Conservation (phyloP, 2,888 invertebrate species). For the Euplexia lucipara region DNA sequence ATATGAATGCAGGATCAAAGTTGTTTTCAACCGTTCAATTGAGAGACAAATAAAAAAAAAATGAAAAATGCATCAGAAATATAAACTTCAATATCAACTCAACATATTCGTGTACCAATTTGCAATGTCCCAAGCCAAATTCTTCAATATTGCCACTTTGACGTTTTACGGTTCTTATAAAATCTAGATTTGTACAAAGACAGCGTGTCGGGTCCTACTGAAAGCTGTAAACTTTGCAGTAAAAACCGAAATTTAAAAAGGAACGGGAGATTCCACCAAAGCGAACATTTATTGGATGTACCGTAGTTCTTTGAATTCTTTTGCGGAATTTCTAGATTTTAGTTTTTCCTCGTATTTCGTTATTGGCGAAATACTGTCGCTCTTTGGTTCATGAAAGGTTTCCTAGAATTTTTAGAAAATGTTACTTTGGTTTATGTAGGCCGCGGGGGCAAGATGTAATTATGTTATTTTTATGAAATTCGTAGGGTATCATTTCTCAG, state of each 20-base stretch:
- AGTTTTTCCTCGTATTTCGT: slow-evolving; percentile 12
- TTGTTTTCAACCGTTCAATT: no score
- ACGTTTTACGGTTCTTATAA: slow-evolving; percentile 41
- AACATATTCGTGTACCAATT: slow-evolving; percentile 7
- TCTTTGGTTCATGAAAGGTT: not conserved
- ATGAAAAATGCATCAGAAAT: no score
- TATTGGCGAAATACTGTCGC: slow-evolving; percentile 6
- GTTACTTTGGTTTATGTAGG: not conserved
- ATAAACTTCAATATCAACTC: not conserved
- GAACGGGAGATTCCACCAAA: slow-evolving; percentile 21
- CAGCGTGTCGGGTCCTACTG: slow-evolving; percentile 12
- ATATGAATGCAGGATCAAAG: no score
- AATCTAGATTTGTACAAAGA: slow-evolving; percentile 35
- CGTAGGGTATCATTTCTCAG: not conserved
- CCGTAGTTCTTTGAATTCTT: slow-evolving; percentile 20
- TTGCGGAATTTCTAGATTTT: slow-evolving; percentile 9
- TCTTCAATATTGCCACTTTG: slow-evolving; percentile 15
- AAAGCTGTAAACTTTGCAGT: slow-evolving; percentile 48
- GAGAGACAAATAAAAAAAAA: no score
- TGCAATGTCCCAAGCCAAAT: not conserved
- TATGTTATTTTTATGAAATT: not conserved
- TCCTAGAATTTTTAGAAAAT: not conserved
- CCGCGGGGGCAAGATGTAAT: not conserved
- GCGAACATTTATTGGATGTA: slow-evolving; percentile 21
- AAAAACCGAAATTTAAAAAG: slow-evolving; percentile 44